Conservation (phyloP, 2,888 invertebrate species). For the Unio pictorum region DNA sequence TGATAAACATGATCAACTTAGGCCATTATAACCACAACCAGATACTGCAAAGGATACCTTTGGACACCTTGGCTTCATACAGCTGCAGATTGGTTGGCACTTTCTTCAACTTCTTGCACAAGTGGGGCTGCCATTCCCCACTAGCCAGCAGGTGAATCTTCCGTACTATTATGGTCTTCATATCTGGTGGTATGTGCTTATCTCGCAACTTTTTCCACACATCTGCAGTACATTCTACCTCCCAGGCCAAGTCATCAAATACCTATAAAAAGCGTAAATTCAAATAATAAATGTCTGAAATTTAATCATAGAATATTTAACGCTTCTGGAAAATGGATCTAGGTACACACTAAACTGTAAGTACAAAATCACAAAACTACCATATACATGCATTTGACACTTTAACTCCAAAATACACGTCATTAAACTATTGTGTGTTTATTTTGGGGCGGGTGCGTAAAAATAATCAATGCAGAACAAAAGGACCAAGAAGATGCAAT, state of each 20-base stretch:
- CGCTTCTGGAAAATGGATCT: too few relatives aligned
- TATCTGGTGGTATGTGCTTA: constrained; percentile 39
- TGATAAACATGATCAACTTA: constrained; percentile 8
- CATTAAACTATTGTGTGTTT: too few relatives aligned
- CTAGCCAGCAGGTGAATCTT: constrained; percentile 54
- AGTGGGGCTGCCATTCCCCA: constrained; percentile 56
- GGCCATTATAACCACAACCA: not conserved
- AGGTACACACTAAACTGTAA: too few relatives aligned
- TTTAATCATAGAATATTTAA: too few relatives aligned
- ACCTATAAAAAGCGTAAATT: constrained; percentile 14
- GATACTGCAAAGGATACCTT: constrained; percentile 15
- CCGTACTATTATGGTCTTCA: constrained; percentile 48
- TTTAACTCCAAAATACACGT: too few relatives aligned
- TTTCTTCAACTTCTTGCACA: constrained; percentile 45
- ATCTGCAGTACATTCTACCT: constrained; percentile 63
- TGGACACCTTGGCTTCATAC: constrained; percentile 51
- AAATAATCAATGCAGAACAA: too few relatives aligned
- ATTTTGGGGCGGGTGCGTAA: too few relatives aligned
- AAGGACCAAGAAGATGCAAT: too few relatives aligned
- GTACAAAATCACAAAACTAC: too few relatives aligned
- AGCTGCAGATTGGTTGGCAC: constrained; percentile 44
- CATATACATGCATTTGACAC: too few relatives aligned
- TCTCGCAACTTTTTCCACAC: constrained; percentile 54
- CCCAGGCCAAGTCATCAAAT: constrained; percentile 62
- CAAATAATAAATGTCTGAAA: too few relatives aligned